Base-by-base conservation (phyloP, 2,797 vertebrate genomes). In the Acipenser oxyrinchus region DNA sequence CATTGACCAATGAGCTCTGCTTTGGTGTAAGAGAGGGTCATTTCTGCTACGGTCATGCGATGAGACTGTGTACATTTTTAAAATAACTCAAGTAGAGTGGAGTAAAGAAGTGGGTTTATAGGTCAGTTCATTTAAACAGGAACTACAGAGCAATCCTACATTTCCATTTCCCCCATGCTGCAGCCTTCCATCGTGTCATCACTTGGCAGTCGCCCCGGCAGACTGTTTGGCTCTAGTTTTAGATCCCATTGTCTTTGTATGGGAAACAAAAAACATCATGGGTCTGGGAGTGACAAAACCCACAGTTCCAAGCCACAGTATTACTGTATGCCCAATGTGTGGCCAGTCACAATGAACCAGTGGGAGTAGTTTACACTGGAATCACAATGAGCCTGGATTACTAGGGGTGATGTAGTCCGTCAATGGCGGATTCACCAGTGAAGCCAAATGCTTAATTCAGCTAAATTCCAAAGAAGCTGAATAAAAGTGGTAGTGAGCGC, bases 391-490 rank as follows among this genome's bases (percentile, higher is more conserved):
- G 63, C 64, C 66, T 77, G 59, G 73, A 76, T 65, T 62, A 69
- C 49, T 60, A 69, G 64, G 66, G 73, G 71, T 68, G 62, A n/a
- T 11, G 64, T 71, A 62, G 72, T 66, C 64, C 64, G 66, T 69
- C 74, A 15, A 67, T 66, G 73, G 66, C 71, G 78, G 79, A 80
- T 81, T 69, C 76, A 71, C 70, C 68, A 74, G 75, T 50, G 66
- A 63, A 71, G 71, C 62, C 52, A 7, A 69, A 79, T 72, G 69
- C 70, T 75, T 77, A 68, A 76, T 71, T 83, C 81, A 85, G 79
- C 81, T 82, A 66, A 84, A 82, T 81, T 77, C 74, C 74, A 76
- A 75, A 81, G 67, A 74, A 72, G 62, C 10, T 70, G 51, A 64
- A 68, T 63, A 37, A 50, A 49, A 18, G 49, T 13, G 52, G 59